These are phyloP conservation scores for Aldabrachelys gigantea DNA, from an alignment of 2,113 vertebrate genomes.

Conservation along the genomic window DNA sequence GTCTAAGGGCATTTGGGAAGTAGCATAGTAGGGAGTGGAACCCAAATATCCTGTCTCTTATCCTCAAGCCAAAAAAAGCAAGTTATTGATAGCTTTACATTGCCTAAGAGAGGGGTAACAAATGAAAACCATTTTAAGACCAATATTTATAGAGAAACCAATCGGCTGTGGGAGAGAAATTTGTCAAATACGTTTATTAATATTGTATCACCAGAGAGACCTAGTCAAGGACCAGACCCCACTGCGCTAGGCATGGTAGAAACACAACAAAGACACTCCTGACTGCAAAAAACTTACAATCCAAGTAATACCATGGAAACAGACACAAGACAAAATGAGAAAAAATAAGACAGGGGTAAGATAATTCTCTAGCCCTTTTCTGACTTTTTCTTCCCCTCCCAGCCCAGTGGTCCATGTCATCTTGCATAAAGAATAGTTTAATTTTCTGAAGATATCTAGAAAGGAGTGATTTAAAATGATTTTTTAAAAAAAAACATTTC, in stretches of 20 bases:
- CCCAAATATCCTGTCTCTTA: background rate
- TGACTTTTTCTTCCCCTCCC: background rate
- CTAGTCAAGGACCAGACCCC: background rate
- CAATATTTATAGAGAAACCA: background rate
- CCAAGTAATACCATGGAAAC: background rate
- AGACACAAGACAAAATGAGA: background rate
- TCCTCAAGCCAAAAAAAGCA: background rate
- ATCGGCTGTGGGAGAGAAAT: background rate
- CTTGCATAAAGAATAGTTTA: background rate
- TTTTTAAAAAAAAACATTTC: background rate
- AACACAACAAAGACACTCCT: background rate
- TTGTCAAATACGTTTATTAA: background rate
- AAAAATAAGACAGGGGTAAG: background rate
- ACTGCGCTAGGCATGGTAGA: background rate
- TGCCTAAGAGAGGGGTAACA: background rate
- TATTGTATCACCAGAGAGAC: background rate
- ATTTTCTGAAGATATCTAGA: background rate
- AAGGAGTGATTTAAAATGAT: background rate
- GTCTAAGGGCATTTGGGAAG: background rate
- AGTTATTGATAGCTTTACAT: background rate
- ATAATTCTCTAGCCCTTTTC: background rate
- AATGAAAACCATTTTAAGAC: background rate
- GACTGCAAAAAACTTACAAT: background rate
- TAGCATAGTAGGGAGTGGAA: background rate
- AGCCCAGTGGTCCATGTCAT: background rate